Conservation (phyloP, 2,888 invertebrate genomes). For the Cacoxenus indagator region DNA sequence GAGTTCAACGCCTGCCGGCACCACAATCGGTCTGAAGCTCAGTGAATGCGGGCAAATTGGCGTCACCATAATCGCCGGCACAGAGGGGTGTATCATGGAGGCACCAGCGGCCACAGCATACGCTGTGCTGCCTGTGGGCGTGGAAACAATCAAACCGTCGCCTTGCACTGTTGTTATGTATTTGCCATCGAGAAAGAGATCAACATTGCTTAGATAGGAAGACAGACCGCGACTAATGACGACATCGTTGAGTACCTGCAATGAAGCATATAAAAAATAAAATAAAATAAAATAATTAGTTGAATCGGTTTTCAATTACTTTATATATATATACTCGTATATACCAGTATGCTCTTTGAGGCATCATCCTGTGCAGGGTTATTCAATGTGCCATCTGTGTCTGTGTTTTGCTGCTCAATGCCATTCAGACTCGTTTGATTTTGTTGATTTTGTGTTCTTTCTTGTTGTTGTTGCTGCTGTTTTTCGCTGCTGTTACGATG, state of each 20-base stretch:
- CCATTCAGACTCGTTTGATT: no score
- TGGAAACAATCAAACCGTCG: slow-evolving; percentile 91
- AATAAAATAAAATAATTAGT: neutral
- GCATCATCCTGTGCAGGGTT: neutral
- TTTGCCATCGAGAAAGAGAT: slow-evolving; percentile 94
- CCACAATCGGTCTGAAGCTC: slow-evolving; percentile 96
- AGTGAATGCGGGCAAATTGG: slow-evolving; percentile 97
- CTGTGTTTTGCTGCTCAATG: neutral
- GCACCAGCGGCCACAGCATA: slow-evolving; percentile 96
- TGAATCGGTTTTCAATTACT: no score
- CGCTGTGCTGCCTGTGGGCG: slow-evolving; percentile 91
- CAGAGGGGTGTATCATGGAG: slow-evolving; percentile 96
- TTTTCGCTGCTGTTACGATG: slow-evolving; percentile 74
- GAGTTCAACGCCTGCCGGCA: slow-evolving; percentile 95
- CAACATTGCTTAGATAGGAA: slow-evolving; percentile 91
- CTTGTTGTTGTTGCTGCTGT: neutral
- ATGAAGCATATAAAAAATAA: neutral
- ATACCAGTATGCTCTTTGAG: neutral
- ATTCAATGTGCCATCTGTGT: neutral
- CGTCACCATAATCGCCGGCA: slow-evolving; percentile 95
- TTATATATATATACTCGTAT: no score
- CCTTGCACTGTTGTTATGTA: slow-evolving; percentile 96
- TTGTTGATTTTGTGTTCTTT: neutral
- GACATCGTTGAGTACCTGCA: slow-evolving; percentile 87
- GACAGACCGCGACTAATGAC: slow-evolving; percentile 95